Evolutionary conservation across 2,113 vertebrate genomes (phyloP), one percentile per base, ranked within the genome.

Genomic region (Ellobius talpinus): DNA sequence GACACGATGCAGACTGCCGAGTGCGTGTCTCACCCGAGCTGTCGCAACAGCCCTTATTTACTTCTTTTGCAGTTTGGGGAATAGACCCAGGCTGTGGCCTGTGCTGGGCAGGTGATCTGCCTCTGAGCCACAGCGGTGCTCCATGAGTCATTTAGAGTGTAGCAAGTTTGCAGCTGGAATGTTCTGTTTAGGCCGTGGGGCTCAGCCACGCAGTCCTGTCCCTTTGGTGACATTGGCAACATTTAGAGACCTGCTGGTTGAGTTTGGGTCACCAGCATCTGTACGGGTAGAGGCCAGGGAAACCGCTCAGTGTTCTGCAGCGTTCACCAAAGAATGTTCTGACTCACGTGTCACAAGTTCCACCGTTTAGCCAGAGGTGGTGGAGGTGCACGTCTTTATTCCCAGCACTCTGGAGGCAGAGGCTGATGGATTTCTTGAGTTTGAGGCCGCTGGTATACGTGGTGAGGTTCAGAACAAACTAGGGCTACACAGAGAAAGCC

Each of bases 61-160:
- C 58, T 9, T 65, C 9, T 16, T 42, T 24, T 42, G 3, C 33
- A n/a, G 21, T n/a, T 23, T 39, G 19, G 61, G 82, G 61, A n/a
- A 23, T 16, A 5, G 84, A 5, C 3, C 24, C 42, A n/a, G 5
- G 52, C 6, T 42, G 17, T 24, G 33, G 7, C 16, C 8, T 45
- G 1, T 16, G 45, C n/a, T 23, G 5, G 72, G n/a, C 45, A 17
- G 1, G 19, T 1, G 7, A 12, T 7, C 16, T 21, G 11, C 73
- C 36, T 7, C 45, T 36, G 29, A 52, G 70, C 45, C 24, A 39
- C 52, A 65, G 17, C 36, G 29, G 65, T 31, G 29, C 33, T 29
- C 84, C 39, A 47, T 5, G 29, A 66, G 82, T 47, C 26, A 31
- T 14, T 65, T 31, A 65, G 31, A 85, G 24, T 45, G 14, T 3